Percentiles rank a stretch among this genome's conserved stretches.
These are phyloP conservation scores for Sphecodes monilicornis DNA, from an alignment of 2,888 invertebrate genomes.

Conservation along the genomic window DNA sequence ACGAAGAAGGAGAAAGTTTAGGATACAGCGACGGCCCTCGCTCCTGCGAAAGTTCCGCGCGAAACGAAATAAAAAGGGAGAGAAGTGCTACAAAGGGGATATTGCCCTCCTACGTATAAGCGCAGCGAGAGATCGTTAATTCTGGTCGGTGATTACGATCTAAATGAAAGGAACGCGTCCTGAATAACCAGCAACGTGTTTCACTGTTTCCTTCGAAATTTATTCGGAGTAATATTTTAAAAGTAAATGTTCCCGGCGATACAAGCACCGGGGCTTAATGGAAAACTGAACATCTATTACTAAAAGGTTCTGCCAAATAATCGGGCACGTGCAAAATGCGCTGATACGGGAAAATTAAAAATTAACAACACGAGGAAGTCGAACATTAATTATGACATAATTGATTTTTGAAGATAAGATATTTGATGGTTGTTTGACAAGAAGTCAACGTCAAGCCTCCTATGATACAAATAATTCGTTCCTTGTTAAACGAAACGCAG, in stretches of 20 bases:
- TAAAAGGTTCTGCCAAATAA: background rate
- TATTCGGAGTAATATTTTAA: constrained; percentile 6
- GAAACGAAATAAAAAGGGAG: constrained; percentile 62
- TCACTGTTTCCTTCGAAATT: constrained; percentile 17
- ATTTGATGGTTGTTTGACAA: background rate
- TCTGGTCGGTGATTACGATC: constrained; percentile 56
- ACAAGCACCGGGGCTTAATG: background rate
- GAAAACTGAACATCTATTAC: constrained; percentile 8
- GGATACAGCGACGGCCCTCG: constrained; percentile 63
- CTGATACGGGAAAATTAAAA: background rate
- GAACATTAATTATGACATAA: background rate
- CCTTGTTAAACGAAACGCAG: background rate
- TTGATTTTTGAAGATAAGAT: background rate
- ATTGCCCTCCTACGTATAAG: constrained; percentile 61
- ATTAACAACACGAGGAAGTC: background rate
- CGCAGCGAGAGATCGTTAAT: constrained; percentile 58
- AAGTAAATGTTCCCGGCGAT: background rate
- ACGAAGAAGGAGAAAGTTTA: constrained; percentile 72
- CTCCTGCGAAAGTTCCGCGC: constrained; percentile 57
- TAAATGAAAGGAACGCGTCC: constrained; percentile 57
- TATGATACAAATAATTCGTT: background rate
- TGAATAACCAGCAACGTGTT: constrained; percentile 43
- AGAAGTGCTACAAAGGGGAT: constrained; percentile 59
- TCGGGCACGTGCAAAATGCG: background rate
- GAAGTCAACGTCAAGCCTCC: background rate